Conservation (phyloP, 2,888 invertebrate genomes). For the Orchestes rusci region DNA sequence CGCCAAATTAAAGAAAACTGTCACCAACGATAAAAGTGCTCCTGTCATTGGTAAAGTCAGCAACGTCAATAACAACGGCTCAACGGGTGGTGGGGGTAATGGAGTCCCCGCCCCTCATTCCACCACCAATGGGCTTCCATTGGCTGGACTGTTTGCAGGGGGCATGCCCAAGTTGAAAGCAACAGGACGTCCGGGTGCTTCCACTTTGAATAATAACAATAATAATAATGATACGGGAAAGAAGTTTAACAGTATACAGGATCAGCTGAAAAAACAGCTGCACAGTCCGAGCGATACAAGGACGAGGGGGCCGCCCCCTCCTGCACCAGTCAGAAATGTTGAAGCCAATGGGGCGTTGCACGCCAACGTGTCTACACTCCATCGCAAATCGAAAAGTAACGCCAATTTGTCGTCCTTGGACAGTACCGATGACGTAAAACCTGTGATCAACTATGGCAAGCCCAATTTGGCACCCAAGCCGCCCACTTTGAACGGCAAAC, state of each 20-base stretch:
- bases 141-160: conserved; percentile 73
- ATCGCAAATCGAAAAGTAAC: conserved; percentile 42
- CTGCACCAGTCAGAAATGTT: conserved; percentile 56
- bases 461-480: conserved; percentile 81
- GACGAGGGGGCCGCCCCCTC: conserved; percentile 73
- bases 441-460: conserved; percentile 61
- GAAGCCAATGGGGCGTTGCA: conserved; percentile 28
- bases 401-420: conserved; percentile 37
- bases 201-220: conserved; percentile 6
- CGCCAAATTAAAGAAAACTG: conserved; percentile 71
- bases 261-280: conserved; percentile 41
- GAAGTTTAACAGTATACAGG: conserved; percentile 38
- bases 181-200: conserved; percentile 48
- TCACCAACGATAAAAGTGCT: conserved; percentile 85
- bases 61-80: conserved; percentile 29
- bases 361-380: conserved; percentile 37
- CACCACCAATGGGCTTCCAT: conserved; percentile 39
- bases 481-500: conserved; percentile 50
- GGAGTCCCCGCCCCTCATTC: conserved; percentile 24
- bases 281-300: conserved; percentile 41
- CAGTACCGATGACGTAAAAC: conserved; percentile 32
- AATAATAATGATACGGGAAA: conserved; percentile 27
- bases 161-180: conserved; percentile 76
- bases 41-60: conserved; percentile 60
- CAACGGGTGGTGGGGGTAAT: conserved; percentile 23